Percentiles rank a stretch among this genome's conserved stretches.
phyloP scores from a whole-genome alignment of 2,888 invertebrate genomes.

The Pedicia rivosa region DNA sequence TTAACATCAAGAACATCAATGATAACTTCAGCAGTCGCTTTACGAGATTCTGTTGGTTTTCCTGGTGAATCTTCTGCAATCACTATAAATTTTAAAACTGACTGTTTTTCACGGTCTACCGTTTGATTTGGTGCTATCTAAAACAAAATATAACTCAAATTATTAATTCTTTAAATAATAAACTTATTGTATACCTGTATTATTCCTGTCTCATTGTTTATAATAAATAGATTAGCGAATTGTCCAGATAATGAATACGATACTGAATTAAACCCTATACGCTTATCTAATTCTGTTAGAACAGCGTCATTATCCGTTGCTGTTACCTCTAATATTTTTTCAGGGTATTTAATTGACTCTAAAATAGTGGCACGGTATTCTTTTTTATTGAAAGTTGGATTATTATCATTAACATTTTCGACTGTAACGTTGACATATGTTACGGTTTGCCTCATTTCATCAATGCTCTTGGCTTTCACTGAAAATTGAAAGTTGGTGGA shows the following conservation, averaged over 20 bases:
- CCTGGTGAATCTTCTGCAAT: constrained; percentile 64
- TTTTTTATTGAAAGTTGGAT: constrained; percentile 49
- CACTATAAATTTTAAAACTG: constrained; percentile 49
- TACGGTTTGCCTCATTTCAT: constrained; percentile 36
- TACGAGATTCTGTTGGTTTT: constrained; percentile 45
- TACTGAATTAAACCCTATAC: constrained; percentile 49
- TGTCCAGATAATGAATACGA: constrained; percentile 57
- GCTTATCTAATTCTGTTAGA: constrained; percentile 36
- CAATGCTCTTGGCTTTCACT: constrained; percentile 34
- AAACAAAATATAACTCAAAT: too few species aligned
- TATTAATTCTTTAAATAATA: too few species aligned
- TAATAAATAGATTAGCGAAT: constrained; percentile 53
- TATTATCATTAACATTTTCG: constrained; percentile 63
- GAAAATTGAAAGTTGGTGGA: constrained; percentile 40
- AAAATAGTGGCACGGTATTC: constrained; percentile 53
- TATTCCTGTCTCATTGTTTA: constrained; percentile 50
- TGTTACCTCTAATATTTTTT: constrained; percentile 46
- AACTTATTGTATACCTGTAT: too few species aligned
- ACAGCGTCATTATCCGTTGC: constrained; percentile 57
- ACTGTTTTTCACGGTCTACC: constrained; percentile 56
- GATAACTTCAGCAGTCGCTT: constrained; percentile 43
- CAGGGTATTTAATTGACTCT: constrained; percentile 51
- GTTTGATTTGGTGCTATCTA: constrained; percentile 46
- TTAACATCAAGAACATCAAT: constrained; percentile 63
- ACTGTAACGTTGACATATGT: constrained; percentile 54